phyloP scores from a whole-genome alignment of 2,113 vertebrate species.

The cat (Felis catus) region F.catus_Fca126_mat1.0 CM031423.1:33465001-33465500 shows the following conservation, averaged over 20 bases:
- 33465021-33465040: neutral
- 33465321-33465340: neutral
- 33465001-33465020: neutral
- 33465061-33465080: neutral
- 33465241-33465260: fast-evolving
- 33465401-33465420: neutral
- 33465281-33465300: neutral
- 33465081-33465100: neutral
- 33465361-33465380: neutral
- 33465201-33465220: neutral
- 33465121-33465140: neutral
- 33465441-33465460: neutral
- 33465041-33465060: neutral
- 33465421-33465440: neutral
- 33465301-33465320: neutral
- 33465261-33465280: neutral
- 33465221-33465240: neutral
- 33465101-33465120: neutral
- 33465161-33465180: neutral
- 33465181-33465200: neutral
- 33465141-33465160: neutral
- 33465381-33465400: neutral
- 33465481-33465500: neutral
- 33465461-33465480: neutral
- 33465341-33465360: neutral